phyloP scores from a whole-genome alignment of 2,113 vertebrate genomes.

The Leptobrachium leishanense region DNA sequence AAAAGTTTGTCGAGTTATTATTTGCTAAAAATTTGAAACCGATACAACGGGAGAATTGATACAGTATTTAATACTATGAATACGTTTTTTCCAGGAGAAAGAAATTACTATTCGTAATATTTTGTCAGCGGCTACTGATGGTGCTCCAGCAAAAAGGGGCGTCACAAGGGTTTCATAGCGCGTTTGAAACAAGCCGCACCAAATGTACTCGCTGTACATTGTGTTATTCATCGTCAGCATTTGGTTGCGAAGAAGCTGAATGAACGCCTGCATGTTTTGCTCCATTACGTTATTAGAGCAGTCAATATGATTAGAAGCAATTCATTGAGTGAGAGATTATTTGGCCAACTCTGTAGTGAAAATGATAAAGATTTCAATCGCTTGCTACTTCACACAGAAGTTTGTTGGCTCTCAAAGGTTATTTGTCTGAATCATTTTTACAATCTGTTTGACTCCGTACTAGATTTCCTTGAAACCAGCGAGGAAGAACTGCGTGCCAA shows the following conservation, averaged over 20 bases:
- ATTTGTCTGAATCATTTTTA: background rate
- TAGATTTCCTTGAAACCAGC: background rate
- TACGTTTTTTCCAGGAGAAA: background rate
- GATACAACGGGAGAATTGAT: background rate
- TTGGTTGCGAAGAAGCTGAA: background rate
- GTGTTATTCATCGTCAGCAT: background rate
- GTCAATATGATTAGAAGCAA: background rate
- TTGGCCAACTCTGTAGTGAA: conserved; percentile 7
- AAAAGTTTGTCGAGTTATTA: conserved; percentile 1
- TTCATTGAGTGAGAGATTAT: conserved; percentile 13
- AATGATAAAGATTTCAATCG: background rate
- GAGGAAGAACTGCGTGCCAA: background rate
- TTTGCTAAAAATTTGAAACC: conserved; percentile 4
- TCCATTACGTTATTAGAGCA: background rate
- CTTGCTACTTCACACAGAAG: conserved; percentile 18
- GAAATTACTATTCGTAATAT: background rate
- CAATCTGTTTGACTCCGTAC: background rate
- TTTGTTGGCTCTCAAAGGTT: conserved; percentile 3
- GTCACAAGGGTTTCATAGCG: background rate
- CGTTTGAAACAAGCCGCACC: background rate
- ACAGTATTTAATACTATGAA: background rate
- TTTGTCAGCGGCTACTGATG: background rate
- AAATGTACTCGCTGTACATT: background rate
- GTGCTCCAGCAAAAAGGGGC: background rate
- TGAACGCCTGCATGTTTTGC: background rate